Percentiles rank a stretch among this genome's conserved stretches.
phyloP scores from a whole-genome alignment of 2,888 invertebrate genomes.

The Odontocerum albicorne region DNA sequence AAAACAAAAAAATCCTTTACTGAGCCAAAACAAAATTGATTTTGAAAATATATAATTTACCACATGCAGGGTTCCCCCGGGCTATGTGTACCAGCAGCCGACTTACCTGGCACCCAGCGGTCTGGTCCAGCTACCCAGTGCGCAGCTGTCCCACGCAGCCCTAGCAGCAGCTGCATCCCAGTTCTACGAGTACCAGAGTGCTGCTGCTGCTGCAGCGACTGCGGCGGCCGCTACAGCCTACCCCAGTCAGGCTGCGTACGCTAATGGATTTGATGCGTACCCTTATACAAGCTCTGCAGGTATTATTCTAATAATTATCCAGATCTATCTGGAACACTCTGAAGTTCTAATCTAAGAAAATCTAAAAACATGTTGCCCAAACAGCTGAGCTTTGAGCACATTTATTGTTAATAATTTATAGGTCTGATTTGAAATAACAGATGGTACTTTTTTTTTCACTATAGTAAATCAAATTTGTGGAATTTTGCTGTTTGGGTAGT shows the following conservation, averaged over 20 bases:
- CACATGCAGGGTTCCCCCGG: slow-evolving; percentile 73
- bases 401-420: too few relatives aligned
- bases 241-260: slow-evolving; percentile 70
- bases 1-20: too few relatives aligned
- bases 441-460: too few relatives aligned
- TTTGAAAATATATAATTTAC: too few relatives aligned
- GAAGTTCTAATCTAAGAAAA: too few relatives aligned
- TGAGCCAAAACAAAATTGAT: too few relatives aligned
- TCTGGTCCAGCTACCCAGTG: slow-evolving; percentile 65
- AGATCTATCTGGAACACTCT: neutral
- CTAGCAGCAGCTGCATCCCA: slow-evolving; percentile 78
- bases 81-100: slow-evolving; percentile 78
- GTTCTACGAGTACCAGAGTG: slow-evolving; percentile 79
- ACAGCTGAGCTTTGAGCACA: too few relatives aligned
- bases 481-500: too few relatives aligned
- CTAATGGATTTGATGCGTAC: slow-evolving; percentile 72
- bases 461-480: too few relatives aligned
- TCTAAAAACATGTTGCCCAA: too few relatives aligned
- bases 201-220: slow-evolving; percentile 66
- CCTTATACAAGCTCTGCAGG: slow-evolving; percentile 75
- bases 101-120: slow-evolving; percentile 63
- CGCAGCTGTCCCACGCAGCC: slow-evolving; percentile 71
- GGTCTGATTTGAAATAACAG: too few relatives aligned
- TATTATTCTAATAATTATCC: slow-evolving; percentile 41
- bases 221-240: slow-evolving; percentile 66